Percentiles rank a stretch among this genome's conserved stretches.
These are phyloP conservation scores for Leptogaster cylindrica DNA, from an alignment of 2,888 invertebrate species.

Conservation along the genomic window DNA sequence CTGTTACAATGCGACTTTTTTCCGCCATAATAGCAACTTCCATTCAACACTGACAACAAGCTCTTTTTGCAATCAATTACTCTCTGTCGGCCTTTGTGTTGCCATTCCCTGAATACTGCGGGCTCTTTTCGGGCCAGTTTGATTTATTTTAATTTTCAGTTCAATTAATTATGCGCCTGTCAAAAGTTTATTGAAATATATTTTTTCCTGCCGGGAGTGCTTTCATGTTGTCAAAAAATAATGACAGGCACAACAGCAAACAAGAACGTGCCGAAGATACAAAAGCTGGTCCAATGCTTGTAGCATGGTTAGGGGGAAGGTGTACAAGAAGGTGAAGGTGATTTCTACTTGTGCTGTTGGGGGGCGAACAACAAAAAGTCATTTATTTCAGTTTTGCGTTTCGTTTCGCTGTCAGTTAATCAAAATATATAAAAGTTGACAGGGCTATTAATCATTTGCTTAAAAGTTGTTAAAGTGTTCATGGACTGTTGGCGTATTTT, in stretches of 20 bases:
- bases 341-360: not conserved
- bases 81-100: constrained; percentile 28
- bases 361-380: constrained; percentile 28
- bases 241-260: constrained; percentile 35
- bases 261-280: constrained; percentile 36
- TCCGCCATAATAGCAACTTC: not conserved
- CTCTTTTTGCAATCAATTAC: constrained; percentile 41
- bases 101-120: constrained; percentile 7
- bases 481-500: constrained; percentile 21
- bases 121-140: constrained; percentile 20
- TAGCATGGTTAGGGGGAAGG: not conserved
- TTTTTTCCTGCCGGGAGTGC: constrained; percentile 33
- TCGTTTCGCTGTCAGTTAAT: constrained; percentile 46
- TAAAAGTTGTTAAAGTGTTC: constrained; percentile 44
- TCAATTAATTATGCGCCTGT: constrained; percentile 45
- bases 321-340: not conserved
- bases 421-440: constrained; percentile 47
- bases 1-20: constrained; percentile 15
- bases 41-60: constrained; percentile 33
- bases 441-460: constrained; percentile 47
- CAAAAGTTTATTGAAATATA: constrained; percentile 45
- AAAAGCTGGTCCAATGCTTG: not conserved
- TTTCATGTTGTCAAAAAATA: constrained; percentile 41
- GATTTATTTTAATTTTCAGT: constrained; percentile 46
- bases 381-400: constrained; percentile 47